Conservation (phyloP, 2,797 vertebrate genomes). For the Borostomias antarcticus region DNA sequence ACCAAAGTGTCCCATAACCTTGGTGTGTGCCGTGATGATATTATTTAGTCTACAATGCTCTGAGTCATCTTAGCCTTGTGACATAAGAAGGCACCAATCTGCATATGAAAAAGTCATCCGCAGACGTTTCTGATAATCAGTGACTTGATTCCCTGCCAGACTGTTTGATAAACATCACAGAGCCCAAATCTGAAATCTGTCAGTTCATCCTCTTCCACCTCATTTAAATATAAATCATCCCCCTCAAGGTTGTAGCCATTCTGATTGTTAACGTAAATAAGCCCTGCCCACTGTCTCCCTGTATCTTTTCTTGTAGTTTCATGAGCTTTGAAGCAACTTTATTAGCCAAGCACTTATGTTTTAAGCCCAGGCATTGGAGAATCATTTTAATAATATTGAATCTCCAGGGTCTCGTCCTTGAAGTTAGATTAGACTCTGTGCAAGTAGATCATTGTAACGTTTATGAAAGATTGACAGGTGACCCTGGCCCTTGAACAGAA, state of each 20-base stretch:
- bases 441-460: too few species aligned
- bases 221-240: background rate
- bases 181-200: slow-evolving; percentile 13
- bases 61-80: background rate
- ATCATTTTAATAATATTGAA: background rate
- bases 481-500: background rate
- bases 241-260: slow-evolving; percentile 10
- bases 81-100: too few species aligned
- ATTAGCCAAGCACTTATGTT: background rate
- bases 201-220: slow-evolving; percentile 8
- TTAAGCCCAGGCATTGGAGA: background rate
- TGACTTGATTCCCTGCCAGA: background rate
- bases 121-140: background rate
- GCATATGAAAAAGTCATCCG: too few species aligned
- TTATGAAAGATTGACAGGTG: background rate
- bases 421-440: background rate
- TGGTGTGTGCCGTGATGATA: too few species aligned
- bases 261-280: slow-evolving; percentile 18
- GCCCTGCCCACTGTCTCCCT: background rate
- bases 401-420: background rate
- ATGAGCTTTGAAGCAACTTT: background rate
- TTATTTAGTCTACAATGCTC: too few species aligned
- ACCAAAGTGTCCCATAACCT: too few species aligned
- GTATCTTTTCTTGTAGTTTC: slow-evolving; percentile 9
- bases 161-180: background rate